phyloP scores from a whole-genome alignment of 2,113 vertebrate genomes.

The Gallinago paraguaiae region DNA sequence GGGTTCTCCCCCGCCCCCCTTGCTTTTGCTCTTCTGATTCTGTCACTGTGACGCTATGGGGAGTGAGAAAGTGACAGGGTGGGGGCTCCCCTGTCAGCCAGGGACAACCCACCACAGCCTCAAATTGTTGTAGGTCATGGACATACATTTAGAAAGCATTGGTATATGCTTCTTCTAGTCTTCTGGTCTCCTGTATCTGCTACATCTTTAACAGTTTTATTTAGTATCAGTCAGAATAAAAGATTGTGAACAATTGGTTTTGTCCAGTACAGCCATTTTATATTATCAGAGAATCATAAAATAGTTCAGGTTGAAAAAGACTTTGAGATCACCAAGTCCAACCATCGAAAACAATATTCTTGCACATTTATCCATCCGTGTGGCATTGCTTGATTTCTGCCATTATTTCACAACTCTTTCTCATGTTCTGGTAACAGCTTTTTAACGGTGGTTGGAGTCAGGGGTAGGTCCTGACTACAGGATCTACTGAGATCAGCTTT shows the following conservation, averaged over 20 bases:
- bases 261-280: neutral
- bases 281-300: neutral
- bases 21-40: accelerated
- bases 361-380: neutral
- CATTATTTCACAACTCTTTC: neutral
- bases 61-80: neutral
- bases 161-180: neutral
- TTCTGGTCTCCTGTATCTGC: neutral
- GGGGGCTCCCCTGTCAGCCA: neutral
- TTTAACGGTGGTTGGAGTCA: neutral
- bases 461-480: neutral
- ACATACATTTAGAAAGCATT: neutral
- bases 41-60: neutral
- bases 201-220: neutral
- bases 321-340: neutral
- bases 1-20: neutral
- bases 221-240: neutral
- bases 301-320: neutral
- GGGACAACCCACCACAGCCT: neutral
- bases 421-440: neutral
- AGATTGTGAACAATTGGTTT: neutral
- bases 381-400: neutral
- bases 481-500: neutral
- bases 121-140: neutral
- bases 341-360: neutral